These are phyloP conservation scores for Plodia interpunctella DNA, from an alignment of 1,140 invertebrate genomes.

Conservation along the genomic window DNA sequence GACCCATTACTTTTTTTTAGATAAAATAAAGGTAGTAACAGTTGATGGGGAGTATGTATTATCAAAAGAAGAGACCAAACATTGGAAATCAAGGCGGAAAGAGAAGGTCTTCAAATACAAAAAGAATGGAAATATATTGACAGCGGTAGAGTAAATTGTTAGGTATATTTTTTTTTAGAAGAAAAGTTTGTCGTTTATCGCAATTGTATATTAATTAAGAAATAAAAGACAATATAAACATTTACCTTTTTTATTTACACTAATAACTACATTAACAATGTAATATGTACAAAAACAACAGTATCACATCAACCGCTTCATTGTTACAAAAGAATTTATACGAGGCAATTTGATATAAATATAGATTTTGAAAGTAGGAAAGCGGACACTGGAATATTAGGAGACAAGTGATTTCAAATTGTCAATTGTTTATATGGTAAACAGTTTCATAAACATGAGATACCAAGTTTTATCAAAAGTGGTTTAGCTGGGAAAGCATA, in stretches of 20 bases:
- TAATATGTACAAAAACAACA: conserved; percentile 31
- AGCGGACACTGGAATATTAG: too few relatives aligned
- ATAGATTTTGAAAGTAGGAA: too few relatives aligned
- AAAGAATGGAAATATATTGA: conserved; percentile 33
- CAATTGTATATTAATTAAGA: neutral
- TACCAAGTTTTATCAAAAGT: too few relatives aligned
- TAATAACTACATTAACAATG: conserved; percentile 30
- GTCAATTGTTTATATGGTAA: too few relatives aligned
- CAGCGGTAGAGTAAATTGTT: conserved; percentile 19
- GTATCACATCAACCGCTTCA: conserved; percentile 29
- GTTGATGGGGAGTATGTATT: conserved; percentile 48
- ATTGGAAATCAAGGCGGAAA: conserved; percentile 60
- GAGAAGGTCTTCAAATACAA: conserved; percentile 64
- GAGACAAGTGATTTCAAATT: too few relatives aligned
- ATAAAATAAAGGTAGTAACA: conserved; percentile 41
- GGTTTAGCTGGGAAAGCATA: too few relatives aligned
- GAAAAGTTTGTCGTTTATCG: too few relatives aligned
- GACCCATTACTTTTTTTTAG: conserved; percentile 33
- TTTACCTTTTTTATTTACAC: conserved; percentile 37
- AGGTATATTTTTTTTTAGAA: too few relatives aligned
- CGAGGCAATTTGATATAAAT: neutral
- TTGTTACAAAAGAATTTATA: conserved; percentile 17
- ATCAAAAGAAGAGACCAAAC: conserved; percentile 50
- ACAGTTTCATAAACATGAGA: too few relatives aligned
- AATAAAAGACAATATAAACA: conserved; percentile 9